phyloP scores from a whole-genome alignment of 2,888 invertebrate genomes.

The Drosophila siamana region DNA sequence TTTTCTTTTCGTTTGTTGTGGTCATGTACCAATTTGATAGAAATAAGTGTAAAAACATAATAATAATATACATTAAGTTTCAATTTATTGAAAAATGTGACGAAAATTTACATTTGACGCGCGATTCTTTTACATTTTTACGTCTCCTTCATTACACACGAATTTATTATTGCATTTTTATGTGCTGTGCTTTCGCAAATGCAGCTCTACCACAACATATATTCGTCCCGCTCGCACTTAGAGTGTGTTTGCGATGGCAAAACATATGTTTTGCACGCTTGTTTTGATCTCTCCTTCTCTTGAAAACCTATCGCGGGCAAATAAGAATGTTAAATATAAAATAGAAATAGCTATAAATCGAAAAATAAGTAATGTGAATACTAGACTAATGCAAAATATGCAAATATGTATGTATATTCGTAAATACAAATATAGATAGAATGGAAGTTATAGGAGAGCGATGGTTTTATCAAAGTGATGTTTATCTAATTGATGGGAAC shows the following conservation, averaged over 20 bases:
- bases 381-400: too few relatives aligned
- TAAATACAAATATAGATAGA: too few relatives aligned
- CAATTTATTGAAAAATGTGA: conserved; percentile 29
- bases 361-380: not conserved
- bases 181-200: conserved; percentile 67
- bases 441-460: too few relatives aligned
- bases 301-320: conserved; percentile 16
- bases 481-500: not conserved
- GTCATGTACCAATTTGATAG: conserved; percentile 6
- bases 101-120: conserved; percentile 59
- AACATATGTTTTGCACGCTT: conserved; percentile 70
- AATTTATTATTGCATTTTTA: conserved; percentile 72
- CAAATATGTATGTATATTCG: too few relatives aligned
- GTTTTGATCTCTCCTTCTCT: conserved; percentile 52
- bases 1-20: conserved; percentile 46
- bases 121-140: conserved; percentile 49
- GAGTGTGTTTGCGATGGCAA: conserved; percentile 24
- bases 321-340: conserved; percentile 3
- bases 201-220: conserved; percentile 50
- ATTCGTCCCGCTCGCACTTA: conserved; percentile 49
- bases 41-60: conserved; percentile 1
- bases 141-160: conserved; percentile 61
- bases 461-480: not conserved
- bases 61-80: not conserved
- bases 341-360: not conserved